Evolutionary conservation across 2,797 vertebrate species (phyloP).

Genomic region (Aeoliscus strigatus): DNA sequence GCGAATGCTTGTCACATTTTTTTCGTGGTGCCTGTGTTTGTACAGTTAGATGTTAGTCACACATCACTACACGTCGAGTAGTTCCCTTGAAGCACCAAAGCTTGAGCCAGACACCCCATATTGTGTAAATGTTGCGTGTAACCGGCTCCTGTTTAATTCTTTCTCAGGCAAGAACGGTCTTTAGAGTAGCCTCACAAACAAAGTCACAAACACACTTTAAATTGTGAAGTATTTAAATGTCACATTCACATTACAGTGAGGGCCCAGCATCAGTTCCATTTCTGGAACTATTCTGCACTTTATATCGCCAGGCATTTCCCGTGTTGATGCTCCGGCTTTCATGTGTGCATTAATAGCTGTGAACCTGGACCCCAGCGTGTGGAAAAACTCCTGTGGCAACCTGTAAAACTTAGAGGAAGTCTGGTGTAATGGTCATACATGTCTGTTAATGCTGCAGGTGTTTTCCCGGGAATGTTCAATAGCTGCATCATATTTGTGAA

Average conservation of each 20-base stretch:
- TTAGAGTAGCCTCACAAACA: no score
- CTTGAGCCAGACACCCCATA: no score
- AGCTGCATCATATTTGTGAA: neutral
- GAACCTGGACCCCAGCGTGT: constrained; percentile 21
- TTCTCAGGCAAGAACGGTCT: no score
- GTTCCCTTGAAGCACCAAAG: no score
- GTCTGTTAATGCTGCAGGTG: constrained; percentile 18
- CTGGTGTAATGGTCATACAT: constrained; percentile 27
- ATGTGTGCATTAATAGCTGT: constrained; percentile 35
- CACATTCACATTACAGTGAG: constrained; percentile 1
- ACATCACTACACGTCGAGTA: no score
- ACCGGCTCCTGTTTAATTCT: no score
- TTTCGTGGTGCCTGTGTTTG: neutral
- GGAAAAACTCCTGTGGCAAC: constrained; percentile 30
- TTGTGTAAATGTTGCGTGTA: no score
- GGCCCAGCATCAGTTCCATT: constrained; percentile 5
- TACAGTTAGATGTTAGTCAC: constrained; percentile 2
- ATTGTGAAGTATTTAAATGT: no score
- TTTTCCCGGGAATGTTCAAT: neutral
- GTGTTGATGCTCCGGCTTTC: constrained; percentile 28
- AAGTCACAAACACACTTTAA: no score
- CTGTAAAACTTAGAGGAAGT: constrained; percentile 41
- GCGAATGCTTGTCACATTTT: neutral
- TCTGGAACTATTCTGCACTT: constrained; percentile 3
- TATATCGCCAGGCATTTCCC: constrained; percentile 21